Percentiles rank a stretch among this genome's conserved stretches.
These are phyloP conservation scores for Plectropomus leopardus DNA, from an alignment of 2,113 vertebrate genomes.

Conservation along the genomic window DNA sequence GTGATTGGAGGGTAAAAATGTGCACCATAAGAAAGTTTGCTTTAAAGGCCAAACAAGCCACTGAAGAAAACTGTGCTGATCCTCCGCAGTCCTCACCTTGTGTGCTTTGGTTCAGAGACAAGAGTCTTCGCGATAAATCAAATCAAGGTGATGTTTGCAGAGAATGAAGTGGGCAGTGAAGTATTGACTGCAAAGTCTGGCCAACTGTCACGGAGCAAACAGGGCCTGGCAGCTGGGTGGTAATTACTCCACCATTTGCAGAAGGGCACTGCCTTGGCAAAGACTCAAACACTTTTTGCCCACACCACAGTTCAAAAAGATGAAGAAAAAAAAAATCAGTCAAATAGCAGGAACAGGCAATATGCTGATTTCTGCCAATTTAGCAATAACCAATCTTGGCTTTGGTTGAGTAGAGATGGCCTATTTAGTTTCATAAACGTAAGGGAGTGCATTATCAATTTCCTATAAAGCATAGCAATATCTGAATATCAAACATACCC, in stretches of 20 bases:
- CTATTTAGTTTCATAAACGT: slow-evolving; percentile 22
- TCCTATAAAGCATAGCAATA: not conserved
- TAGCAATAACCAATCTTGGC: not conserved
- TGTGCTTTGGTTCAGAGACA: slow-evolving; percentile 37
- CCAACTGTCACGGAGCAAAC: slow-evolving; percentile 52
- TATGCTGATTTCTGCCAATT: slow-evolving; percentile 30
- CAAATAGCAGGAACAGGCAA: slow-evolving; percentile 25
- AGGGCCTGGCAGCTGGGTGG: slow-evolving; percentile 45
- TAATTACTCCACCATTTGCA: slow-evolving; percentile 55
- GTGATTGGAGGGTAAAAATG: not conserved
- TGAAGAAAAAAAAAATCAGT: slow-evolving; percentile 39
- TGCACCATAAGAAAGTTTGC: not conserved
- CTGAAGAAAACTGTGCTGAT: not conserved
- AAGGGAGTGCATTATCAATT: not conserved
- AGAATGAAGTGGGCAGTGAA: slow-evolving; percentile 61
- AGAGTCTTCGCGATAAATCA: slow-evolving; percentile 32
- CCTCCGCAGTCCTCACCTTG: not conserved
- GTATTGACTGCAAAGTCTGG: slow-evolving; percentile 63
- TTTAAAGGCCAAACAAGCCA: not conserved
- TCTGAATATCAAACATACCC: slow-evolving; percentile 17
- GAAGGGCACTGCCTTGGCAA: slow-evolving; percentile 41
- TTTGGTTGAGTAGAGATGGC: not conserved
- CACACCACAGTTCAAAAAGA: not conserved
- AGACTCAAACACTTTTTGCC: slow-evolving; percentile 31
- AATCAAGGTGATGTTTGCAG: slow-evolving; percentile 54